Percentiles rank a stretch among this genome's conserved stretches.
Conservation (phyloP, 2,888 invertebrate species). For the Heteropelma amictum region DNA sequence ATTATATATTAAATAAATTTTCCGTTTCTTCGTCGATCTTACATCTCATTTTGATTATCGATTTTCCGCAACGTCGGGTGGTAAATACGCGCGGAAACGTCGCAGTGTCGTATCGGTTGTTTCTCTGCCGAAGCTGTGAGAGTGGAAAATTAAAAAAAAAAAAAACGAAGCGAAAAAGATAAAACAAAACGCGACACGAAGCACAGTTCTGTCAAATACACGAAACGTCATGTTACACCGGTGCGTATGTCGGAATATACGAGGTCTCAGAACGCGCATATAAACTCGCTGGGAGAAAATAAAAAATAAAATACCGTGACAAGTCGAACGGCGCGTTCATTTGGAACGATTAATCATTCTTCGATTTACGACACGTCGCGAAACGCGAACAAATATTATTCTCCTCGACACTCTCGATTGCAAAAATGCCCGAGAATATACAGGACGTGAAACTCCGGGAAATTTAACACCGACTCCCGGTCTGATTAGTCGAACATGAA, state of each 20-base stretch:
- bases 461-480: no score
- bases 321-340: conserved; percentile 12
- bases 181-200: no score
- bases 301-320: conserved; percentile 15
- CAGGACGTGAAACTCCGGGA: neutral
- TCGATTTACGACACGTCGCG: conserved; percentile 48
- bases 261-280: neutral
- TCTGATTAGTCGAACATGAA: no score
- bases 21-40: neutral
- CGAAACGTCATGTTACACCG: conserved; percentile 30
- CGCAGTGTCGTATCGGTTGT: no score
- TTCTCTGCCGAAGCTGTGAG: no score
- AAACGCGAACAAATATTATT: conserved; percentile 37
- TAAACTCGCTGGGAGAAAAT: conserved; percentile 11
- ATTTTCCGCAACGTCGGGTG: no score
- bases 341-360: conserved; percentile 43
- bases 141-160: neutral
- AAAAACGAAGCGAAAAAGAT: no score
- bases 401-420: neutral
- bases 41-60: neutral
- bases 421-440: neutral
- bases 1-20: neutral
- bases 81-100: no score
- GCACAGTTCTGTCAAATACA: conserved; percentile 29
- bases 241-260: conserved; percentile 20